phyloP scores from a whole-genome alignment of 2,113 vertebrate species.

The Platycercus adscitus region DNA sequence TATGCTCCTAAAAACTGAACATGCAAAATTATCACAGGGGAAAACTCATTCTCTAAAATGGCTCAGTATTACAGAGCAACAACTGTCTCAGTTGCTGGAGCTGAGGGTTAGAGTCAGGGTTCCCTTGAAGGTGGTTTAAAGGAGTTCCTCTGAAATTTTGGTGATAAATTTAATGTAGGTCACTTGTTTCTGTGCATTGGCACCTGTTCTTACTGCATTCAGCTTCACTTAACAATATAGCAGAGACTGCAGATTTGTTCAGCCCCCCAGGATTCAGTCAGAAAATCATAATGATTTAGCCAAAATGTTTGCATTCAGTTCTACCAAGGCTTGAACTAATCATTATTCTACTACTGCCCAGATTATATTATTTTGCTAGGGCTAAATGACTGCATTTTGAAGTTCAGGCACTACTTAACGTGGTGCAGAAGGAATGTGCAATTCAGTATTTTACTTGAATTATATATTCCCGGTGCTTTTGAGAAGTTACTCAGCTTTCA shows the following conservation, averaged over 20 bases:
- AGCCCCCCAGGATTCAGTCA: neutral
- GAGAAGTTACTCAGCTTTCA: neutral
- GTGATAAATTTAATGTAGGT: neutral
- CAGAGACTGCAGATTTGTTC: neutral
- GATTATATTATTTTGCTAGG: neutral
- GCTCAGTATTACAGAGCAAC: too few relatives aligned
- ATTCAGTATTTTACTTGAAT: neutral
- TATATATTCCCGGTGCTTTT: neutral
- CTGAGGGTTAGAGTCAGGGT: neutral
- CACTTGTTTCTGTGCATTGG: neutral
- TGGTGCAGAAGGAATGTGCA: neutral
- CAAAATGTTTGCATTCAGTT: neutral
- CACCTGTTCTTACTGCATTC: neutral
- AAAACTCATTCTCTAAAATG: neutral
- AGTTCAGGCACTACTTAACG: neutral
- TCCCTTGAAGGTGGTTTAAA: neutral
- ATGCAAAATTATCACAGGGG: neutral
- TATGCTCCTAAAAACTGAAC: fast-evolving
- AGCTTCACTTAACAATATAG: neutral
- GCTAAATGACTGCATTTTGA: neutral
- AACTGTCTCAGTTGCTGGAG: neutral
- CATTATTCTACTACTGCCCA: neutral
- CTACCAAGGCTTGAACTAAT: neutral
- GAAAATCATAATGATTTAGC: neutral
- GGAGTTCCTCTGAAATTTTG: neutral